Base-by-base conservation (phyloP, 2,888 invertebrate genomes). In the Eupelmus urozonus region DNA sequence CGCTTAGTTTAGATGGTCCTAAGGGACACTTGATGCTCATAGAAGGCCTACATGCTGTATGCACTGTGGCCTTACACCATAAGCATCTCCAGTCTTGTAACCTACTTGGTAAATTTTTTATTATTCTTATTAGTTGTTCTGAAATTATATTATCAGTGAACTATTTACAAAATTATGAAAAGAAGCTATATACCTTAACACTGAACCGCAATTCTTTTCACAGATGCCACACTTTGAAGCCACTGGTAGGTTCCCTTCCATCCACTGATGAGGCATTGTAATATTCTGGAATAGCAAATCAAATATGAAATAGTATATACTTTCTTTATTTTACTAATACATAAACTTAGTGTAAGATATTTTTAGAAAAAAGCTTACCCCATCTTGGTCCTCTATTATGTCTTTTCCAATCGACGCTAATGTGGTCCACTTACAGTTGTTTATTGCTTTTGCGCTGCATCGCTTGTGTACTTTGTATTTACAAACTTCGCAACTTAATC, bases 361-460 rank as follows among this genome's bases (percentile, higher is more conserved):
- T 62, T 18, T 45, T 34, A 11, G 4, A 69, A 60, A 76, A 65
- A 20, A 25, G 86, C 93, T 92, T 90, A 96, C 96, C 91, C 97
- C 97, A 88, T 98, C 97, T 81, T 94, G 92, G 85, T 98, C 97
- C 87, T 98, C 98, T 66, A 98, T 96, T 74, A 98, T 95, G 84
- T 98, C 96, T 86, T 96, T 96, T n/a, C 98, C 98, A 75, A 99
- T 95, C 55, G 97, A 97, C 5, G 98, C 96, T 83, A 98, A 92
- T 53, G 98, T 98, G 83, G 97, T 98, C 98, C 98, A 98, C 90
- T 99, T 99, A 92, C 98, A 99, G 87, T 96, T 97, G 84, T 96
- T 96, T 86, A 96, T 95, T 72, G 98, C 97, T 86, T 97, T 96
- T 73, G 95, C 93, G 0, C 97, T 97, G 90, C 98, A 99, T 72